These are phyloP conservation scores for Drosophila helvetica DNA, from an alignment of 2,888 invertebrate species.

Conservation along the genomic window DNA sequence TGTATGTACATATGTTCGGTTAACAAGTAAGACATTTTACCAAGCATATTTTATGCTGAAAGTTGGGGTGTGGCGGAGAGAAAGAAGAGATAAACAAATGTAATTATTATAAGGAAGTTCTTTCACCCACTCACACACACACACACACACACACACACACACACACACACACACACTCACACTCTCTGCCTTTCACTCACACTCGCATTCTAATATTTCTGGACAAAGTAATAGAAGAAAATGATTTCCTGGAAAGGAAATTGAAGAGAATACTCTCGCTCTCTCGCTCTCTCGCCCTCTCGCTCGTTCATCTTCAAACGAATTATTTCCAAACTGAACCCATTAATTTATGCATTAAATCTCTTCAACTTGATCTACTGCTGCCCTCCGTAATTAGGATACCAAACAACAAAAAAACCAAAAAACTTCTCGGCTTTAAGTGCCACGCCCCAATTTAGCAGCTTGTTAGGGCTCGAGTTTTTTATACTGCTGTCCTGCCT, in stretches of 20 bases:
- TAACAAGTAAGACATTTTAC: constrained; percentile 62
- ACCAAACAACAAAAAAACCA: neutral
- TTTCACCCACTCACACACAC: neutral
- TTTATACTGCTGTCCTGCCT: constrained; percentile 27
- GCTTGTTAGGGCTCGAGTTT: constrained; percentile 49
- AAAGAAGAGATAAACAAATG: constrained; percentile 54
- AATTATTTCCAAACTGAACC: constrained; percentile 31
- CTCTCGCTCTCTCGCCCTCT: neutral
- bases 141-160: too few species aligned
- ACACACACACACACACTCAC: too few species aligned
- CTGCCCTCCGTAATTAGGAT: constrained; percentile 26
- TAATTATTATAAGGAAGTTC: constrained; percentile 65
- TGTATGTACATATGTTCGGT: constrained; percentile 8
- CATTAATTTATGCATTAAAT: constrained; percentile 37
- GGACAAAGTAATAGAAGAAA: neutral
- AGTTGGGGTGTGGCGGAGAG: constrained; percentile 24
- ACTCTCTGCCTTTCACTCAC: too few species aligned
- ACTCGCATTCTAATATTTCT: neutral
- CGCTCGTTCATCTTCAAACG: constrained; percentile 31
- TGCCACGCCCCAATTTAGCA: constrained; percentile 50
- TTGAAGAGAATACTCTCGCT: neutral
- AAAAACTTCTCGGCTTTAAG: constrained; percentile 1
- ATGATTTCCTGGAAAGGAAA: neutral
- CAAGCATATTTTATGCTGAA: constrained; percentile 63
- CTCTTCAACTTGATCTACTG: constrained; percentile 20